phyloP scores from a whole-genome alignment of 2,888 invertebrate genomes.

The Sepiola atlantica region DNA sequence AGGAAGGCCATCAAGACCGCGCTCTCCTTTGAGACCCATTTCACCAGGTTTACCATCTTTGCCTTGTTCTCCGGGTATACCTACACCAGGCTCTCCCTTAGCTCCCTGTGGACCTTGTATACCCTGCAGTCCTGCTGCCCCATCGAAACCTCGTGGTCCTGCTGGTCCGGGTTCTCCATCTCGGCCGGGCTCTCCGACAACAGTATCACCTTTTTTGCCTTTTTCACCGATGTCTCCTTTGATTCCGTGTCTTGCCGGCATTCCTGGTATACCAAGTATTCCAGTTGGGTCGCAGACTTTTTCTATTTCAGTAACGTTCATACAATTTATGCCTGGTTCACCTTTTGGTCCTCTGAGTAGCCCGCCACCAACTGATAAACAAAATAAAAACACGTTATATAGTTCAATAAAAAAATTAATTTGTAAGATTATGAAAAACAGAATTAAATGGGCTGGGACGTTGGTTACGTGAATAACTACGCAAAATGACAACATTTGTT shows the following conservation, averaged over 20 bases:
- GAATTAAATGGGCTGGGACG: too few species aligned
- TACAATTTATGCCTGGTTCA: not conserved
- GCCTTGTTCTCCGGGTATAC: slow-evolving; percentile 45
- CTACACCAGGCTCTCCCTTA: slow-evolving; percentile 49
- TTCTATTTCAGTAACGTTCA: not conserved
- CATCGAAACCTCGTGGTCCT: slow-evolving; percentile 45
- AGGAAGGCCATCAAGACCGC: not conserved
- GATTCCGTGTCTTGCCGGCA: not conserved
- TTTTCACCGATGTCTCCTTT: slow-evolving; percentile 37
- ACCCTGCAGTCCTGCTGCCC: slow-evolving; percentile 39
- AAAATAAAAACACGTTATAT: too few species aligned
- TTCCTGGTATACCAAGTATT: not conserved
- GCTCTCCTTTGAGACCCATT: not conserved
- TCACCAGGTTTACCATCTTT: slow-evolving; percentile 54
- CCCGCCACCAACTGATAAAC: too few species aligned
- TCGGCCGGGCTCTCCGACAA: slow-evolving; percentile 37
- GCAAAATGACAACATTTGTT: too few species aligned
- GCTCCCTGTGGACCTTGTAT: slow-evolving; percentile 41
- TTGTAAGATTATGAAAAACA: too few species aligned
- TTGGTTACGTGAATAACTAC: too few species aligned
- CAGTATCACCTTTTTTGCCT: not conserved
- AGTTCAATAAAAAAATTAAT: too few species aligned
- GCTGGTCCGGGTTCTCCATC: slow-evolving; percentile 23
- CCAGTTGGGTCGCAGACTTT: not conserved
- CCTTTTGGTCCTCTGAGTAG: not conserved